Conservation (phyloP, 2,888 invertebrate species). For the Spialia ferax region DNA sequence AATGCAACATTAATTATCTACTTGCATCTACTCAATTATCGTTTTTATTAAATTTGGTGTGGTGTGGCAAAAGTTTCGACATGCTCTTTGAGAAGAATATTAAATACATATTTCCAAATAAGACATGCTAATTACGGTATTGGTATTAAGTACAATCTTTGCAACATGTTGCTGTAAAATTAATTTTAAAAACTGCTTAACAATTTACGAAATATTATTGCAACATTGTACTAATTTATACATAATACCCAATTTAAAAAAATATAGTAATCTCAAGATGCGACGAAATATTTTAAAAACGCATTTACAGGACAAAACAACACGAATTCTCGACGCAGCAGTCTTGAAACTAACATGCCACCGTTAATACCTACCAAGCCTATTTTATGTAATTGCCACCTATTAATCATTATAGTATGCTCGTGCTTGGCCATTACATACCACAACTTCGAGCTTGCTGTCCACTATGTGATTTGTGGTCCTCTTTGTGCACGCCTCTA, state of each 20-base stretch:
- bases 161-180: not conserved
- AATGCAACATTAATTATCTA: not conserved
- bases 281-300: not conserved
- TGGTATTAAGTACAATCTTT: not conserved
- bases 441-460: constrained; percentile 11
- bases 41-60: not conserved
- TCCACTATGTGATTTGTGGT: constrained; percentile 29
- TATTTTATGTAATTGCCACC: constrained; percentile 19
- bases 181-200: not conserved
- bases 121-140: not conserved
- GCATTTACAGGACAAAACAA: too few species aligned
- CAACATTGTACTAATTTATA: not conserved
- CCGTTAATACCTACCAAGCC: not conserved
- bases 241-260: too few species aligned
- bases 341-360: not conserved
- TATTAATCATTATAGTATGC: constrained; percentile 13
- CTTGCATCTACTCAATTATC: not conserved
- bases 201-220: not conserved
- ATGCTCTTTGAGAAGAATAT: not conserved
- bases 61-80: not conserved
- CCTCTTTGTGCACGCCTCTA: constrained; percentile 24
- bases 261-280: not conserved
- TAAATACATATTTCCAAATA: not conserved
- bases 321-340: too few species aligned
- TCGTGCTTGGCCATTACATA: constrained; percentile 20